Base-by-base conservation (phyloP, 2,888 invertebrate species). In the Lasioglossum calceatum region DNA sequence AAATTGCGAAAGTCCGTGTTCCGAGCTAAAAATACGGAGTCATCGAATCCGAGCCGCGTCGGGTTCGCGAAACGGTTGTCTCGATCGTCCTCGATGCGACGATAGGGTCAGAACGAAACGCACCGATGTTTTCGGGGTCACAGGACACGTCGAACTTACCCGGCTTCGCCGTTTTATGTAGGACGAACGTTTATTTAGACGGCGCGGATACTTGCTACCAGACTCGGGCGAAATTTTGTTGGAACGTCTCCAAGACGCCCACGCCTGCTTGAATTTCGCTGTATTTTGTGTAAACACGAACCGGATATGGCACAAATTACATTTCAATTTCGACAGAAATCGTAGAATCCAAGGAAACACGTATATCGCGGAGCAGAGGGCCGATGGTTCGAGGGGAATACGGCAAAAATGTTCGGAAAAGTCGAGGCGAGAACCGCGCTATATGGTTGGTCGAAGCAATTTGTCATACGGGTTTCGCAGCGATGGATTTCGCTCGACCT, bases 161-260 rank as follows among this genome's bases (percentile, higher is more conserved):
- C 64, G 32, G 19, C 32, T 5, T 32, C 32, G 32, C 12, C 39
- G 70, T 70, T 70, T 39, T 39, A 70, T 70, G 39, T 70, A 39
- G 64, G 19, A 71, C 71, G 23, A n/a, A 71, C 71, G 23, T 36
- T 70, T 39, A 39, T 70, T 70, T 70, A 12, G 44, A 14, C 12
- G 19, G 32, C 19, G 16, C n/a, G 16, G 32, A 39, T 19, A n/a
- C n/a, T 71, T 71, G 71, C 71, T 14, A 42, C 42, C 4, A 14
- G 71, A 71, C 71, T 42, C 14, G 42, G 42, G 2, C n/a, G 42
- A 71, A 71, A 71, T 71, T 71, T 71, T 14, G 14, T 71, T 71
- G 71, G 71, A 71, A 5, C 39, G 42, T n/a, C 42, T 71, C 71
- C 71, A 71, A 14, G 14, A 71, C 71, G 39, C n/a, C 42, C 71